A percentile compares a stretch with the other conserved stretches of the same genome.
These are phyloP conservation scores for Acanthochromis polyacanthus DNA, from an alignment of 2,113 vertebrate species.

Conservation along the genomic window DNA sequence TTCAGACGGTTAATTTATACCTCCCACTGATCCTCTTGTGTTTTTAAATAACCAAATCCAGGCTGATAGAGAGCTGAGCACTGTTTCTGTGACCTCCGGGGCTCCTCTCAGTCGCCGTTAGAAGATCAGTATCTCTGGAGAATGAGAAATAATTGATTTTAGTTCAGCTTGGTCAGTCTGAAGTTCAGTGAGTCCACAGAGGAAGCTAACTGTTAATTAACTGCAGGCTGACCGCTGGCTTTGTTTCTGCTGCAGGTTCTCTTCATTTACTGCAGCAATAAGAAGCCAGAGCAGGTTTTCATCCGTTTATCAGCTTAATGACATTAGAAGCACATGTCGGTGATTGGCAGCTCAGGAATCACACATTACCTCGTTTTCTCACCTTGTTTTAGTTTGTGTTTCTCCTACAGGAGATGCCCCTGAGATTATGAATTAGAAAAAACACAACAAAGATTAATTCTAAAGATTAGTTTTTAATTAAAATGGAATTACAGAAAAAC, in stretches of 20 bases:
- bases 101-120: neutral
- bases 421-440: constrained; percentile 15
- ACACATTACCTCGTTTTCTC: constrained; percentile 49
- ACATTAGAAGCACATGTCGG: constrained; percentile 19
- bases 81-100: too few relatives aligned
- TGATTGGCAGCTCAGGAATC: too few relatives aligned
- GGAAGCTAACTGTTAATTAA: constrained; percentile 30
- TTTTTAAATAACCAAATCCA: too few relatives aligned
- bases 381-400: neutral
- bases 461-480: constrained; percentile 72
- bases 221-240: constrained; percentile 1
- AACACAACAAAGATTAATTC: constrained; percentile 37
- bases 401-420: constrained; percentile 30
- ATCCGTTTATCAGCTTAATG: constrained; percentile 31
- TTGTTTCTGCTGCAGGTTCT: constrained; percentile 29
- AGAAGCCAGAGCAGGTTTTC: neutral
- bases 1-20: too few relatives aligned
- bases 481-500: constrained; percentile 39
- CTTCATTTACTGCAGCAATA: constrained; percentile 48
- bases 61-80: too few relatives aligned
- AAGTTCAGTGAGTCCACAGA: constrained; percentile 13
- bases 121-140: constrained; percentile 38
- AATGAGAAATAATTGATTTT: constrained; percentile 52
- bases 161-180: constrained; percentile 5
- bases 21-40: too few relatives aligned